Base-by-base conservation (phyloP, 2,797 vertebrate genomes). In the Urophycis tenuis region DNA sequence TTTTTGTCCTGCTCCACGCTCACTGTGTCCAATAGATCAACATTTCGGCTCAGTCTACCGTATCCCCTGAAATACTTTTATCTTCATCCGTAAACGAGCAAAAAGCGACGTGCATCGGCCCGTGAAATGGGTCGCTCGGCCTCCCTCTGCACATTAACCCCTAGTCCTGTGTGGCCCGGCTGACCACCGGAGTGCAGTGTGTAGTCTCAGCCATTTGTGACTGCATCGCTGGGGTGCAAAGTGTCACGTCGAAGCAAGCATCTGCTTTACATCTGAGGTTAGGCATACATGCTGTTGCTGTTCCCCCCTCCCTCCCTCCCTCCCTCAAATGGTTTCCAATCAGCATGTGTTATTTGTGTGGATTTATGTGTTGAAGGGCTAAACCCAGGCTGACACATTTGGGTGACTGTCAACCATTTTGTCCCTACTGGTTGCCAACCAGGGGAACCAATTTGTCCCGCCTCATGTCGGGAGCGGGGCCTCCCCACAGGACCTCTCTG, bases 251-350 rank as follows among this genome's bases (percentile, higher is more conserved):
- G 75, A 31, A 78, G 36, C n/a, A 14, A 75, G 33, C 67, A 6
- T 49, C 34, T 82, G 75, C 30, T 85, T 82, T 84, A 75, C 80
- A 29, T 80, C 72, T 41, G 36, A 25, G 0, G 45, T 30, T 0
- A 2, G 77, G 74, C 34, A 73, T 45, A 76, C 75, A 74, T 74
- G 0, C 36, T 8, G 14, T 39, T 41, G 14, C 2, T 15, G 6
- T 53, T 53, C 22, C 1, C 22, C 22, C 12, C 36, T 22, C 45
- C n/a, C n/a, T n/a, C n/a, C n/a, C n/a, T n/a, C n/a, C n/a, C n/a
- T n/a, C n/a, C n/a, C 45, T n/a, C 17, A 53, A 53, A 53, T 22
- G 45, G 45, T 53, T 53, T 53, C 6, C 19, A 53, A 22, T 53
- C 19, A 22, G 22, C 11, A 53, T 53, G 17, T 22, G 22, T 3